Base-by-base conservation (phyloP, 2,888 invertebrate species). In the Amphipyra berbera region DNA sequence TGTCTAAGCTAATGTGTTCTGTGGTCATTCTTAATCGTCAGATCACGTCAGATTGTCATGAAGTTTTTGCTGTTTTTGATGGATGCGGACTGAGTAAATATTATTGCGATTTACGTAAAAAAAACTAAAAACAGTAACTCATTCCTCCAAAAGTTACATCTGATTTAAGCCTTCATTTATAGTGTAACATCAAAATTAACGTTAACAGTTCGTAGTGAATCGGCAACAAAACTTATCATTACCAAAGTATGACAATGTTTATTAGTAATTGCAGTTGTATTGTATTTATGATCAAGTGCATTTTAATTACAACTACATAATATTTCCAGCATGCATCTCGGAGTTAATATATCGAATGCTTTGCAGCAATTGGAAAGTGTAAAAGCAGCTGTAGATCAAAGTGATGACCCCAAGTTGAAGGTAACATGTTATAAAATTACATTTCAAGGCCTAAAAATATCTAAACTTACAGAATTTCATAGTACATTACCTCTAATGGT, bases 291-390 rank as follows among this genome's bases (percentile, higher is more conserved):
- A 12, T 37, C 5, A 27, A 1, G 6, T 13, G 30, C 30, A 33
- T 44, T 42, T 15, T 3, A 14, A 15, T 8, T 40, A 37, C 8
- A 57, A 47, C 2, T 40, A 12, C 10, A 15, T 27, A 44, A 2
- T 37, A 10, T 37, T 82, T 83, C 12, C 78, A 93, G 81, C 54
- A 96, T 96, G 96, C 93, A 92, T 83, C 88, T 95, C 48, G 96
- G 96, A 73, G 95, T 95, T 90, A 98, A 98, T 95, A 97, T 98
- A 87, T 98, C 98, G 40, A 98, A 97, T 87, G 98, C 98, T 68
- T 95, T 98, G 73, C 98, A 98, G 90, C 96, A 98, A 85, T 94
- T 98, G 83, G 98, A 98, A 90, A 97, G 97, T 81, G 97, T 98
- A 37, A 98, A 98, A 89, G 96, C 97, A 85, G 96, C 97, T 57